Evolutionary conservation across 2,113 vertebrate genomes (phyloP).

Genomic region (Scopus umbretta): DNA sequence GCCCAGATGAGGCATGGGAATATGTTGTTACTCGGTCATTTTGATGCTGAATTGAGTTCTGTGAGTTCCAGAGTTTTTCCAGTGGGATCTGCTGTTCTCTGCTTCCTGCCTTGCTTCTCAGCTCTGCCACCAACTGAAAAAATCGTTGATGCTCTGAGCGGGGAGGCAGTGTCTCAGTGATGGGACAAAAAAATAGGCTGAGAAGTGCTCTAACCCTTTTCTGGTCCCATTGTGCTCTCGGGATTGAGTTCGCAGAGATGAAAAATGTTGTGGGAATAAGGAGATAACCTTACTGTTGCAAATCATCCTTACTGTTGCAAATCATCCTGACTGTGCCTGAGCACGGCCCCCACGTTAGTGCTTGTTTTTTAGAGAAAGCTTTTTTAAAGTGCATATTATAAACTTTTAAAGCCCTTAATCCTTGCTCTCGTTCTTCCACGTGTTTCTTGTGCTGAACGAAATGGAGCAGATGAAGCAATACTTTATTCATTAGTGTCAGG

Average conservation of each 20-base stretch:
- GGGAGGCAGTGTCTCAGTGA: not conserved
- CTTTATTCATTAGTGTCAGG: conserved; percentile 30
- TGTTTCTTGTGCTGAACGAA: not conserved
- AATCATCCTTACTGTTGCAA: not conserved
- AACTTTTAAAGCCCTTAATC: not conserved
- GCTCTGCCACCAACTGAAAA: not conserved
- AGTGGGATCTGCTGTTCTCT: not conserved
- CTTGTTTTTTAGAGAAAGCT: not conserved
- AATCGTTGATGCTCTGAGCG: not conserved
- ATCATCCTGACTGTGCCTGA: not conserved
- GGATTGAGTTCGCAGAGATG: not conserved
- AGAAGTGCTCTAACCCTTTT: not conserved
- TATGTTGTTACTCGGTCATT: accelerated
- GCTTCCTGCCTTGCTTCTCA: not conserved
- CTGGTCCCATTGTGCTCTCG: not conserved
- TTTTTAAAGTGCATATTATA: not conserved
- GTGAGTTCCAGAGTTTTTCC: not conserved
- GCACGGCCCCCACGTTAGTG: not conserved
- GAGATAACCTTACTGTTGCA: not conserved
- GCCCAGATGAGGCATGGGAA: not conserved
- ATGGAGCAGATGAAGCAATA: conserved; percentile 6
- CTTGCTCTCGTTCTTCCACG: not conserved
- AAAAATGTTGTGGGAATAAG: not conserved
- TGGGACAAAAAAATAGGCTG: not conserved
- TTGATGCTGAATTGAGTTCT: not conserved